phyloP scores from a whole-genome alignment of 2,888 invertebrate genomes.

The Athalia circularis region DNA sequence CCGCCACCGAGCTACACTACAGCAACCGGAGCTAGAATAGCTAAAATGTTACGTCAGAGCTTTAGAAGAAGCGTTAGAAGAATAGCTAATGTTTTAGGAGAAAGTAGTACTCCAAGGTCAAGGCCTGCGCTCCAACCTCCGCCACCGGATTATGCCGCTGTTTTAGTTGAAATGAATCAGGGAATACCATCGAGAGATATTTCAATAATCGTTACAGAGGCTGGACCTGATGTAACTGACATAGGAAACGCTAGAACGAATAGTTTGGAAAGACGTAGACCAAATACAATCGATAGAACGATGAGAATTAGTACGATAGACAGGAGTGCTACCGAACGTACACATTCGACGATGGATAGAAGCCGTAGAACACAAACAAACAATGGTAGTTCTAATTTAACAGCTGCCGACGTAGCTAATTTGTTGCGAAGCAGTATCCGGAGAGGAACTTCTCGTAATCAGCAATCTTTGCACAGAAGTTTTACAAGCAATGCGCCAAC shows the following conservation, averaged over 20 bases:
- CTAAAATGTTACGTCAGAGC: constrained; percentile 85
- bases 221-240: constrained; percentile 57
- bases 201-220: constrained; percentile 57
- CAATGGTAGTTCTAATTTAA: constrained; percentile 71
- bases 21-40: constrained; percentile 90
- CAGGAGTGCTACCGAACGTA: constrained; percentile 57
- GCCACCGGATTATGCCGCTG: constrained; percentile 80
- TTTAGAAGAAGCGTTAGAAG: constrained; percentile 87
- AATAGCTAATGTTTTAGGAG: constrained; percentile 77
- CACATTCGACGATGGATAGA: constrained; percentile 65
- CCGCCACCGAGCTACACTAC: constrained; percentile 95
- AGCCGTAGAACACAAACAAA: constrained; percentile 51
- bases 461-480: constrained; percentile 65
- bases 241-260: constrained; percentile 39
- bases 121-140: constrained; percentile 74
- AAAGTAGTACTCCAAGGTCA: constrained; percentile 69
- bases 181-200: constrained; percentile 58
- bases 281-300: constrained; percentile 65
- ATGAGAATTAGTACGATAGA: constrained; percentile 62
- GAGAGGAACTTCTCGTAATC: constrained; percentile 72
- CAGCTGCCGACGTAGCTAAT: constrained; percentile 78
- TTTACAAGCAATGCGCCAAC: constrained; percentile 46
- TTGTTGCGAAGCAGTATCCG: constrained; percentile 78
- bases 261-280: constrained; percentile 56
- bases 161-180: constrained; percentile 79